phyloP scores from a whole-genome alignment of 64 coral and sea anemone genomes.

The Dendronephthya gigantea region DNA sequence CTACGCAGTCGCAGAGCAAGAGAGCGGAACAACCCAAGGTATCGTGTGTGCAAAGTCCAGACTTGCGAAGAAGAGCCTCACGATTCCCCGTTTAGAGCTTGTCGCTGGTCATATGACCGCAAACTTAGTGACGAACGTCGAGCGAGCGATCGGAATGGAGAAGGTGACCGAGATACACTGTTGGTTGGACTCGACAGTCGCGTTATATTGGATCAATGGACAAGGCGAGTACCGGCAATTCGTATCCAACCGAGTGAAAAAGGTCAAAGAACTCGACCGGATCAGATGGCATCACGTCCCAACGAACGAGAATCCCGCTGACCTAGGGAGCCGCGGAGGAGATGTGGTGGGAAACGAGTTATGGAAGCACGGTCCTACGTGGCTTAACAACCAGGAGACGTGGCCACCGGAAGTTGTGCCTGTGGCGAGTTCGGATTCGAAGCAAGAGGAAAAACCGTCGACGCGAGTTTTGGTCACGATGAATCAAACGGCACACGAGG shows the following conservation, averaged over 20 bases:
- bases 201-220: neutral
- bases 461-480: neutral
- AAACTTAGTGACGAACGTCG: neutral
- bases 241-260: neutral
- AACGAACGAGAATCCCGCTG: slow-evolving; percentile 2
- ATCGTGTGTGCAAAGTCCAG: too few species aligned
- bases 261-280: neutral
- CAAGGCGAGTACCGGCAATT: neutral
- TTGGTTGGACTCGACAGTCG: neutral
- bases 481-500: neutral
- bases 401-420: slow-evolving; percentile 11
- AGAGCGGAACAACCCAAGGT: too few species aligned
- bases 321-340: neutral
- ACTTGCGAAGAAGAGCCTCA: too few species aligned
- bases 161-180: neutral
- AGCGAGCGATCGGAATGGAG: neutral
- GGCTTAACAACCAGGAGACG: neutral
- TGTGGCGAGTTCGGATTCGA: neutral
- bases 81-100: neutral
- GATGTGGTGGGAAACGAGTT: neutral
- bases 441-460: neutral
- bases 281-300: neutral
- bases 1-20: neutral
- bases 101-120: slow-evolving; percentile 4
- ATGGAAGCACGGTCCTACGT: neutral